A percentile compares a stretch with the other conserved stretches of the same genome.
Conservation (phyloP, 2,797 vertebrate species). For the Prionace glauca region DNA sequence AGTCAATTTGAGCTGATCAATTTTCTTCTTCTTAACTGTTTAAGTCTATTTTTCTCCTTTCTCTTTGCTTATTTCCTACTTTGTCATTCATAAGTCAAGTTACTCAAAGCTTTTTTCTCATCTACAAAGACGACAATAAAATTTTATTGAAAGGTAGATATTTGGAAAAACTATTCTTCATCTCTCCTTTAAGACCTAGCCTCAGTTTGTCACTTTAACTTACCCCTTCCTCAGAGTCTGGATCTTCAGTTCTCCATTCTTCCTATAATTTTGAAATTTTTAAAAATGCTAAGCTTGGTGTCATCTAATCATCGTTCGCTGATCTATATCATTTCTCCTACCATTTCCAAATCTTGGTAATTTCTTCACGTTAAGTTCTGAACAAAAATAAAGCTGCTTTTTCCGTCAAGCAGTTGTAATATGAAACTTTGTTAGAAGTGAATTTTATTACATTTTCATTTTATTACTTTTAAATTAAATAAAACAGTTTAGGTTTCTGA, state of each 20-base stretch:
- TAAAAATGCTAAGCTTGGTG: not conserved
- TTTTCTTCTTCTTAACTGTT: not conserved
- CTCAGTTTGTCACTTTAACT: not conserved
- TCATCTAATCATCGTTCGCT: not conserved
- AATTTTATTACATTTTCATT: constrained; percentile 9
- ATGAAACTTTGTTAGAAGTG: not conserved
- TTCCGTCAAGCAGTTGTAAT: not conserved
- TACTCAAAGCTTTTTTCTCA: not conserved
- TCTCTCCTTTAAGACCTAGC: not conserved
- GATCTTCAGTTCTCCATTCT: not conserved
- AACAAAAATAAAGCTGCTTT: not conserved
- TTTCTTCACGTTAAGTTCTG: not conserved
- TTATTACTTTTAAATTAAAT: constrained; percentile 1
- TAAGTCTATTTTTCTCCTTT: not conserved
- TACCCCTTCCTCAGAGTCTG: not conserved
- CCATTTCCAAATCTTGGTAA: not conserved
- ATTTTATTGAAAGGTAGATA: not conserved
- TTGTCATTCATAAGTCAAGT: not conserved
- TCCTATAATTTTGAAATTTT: not conserved
- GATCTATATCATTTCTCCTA: not conserved
- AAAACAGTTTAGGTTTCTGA: not conserved
- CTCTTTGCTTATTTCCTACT: not conserved
- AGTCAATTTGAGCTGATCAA: not conserved
- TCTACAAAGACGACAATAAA: not conserved
- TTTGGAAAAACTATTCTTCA: not conserved